A percentile compares a stretch with the other conserved stretches of the same genome.
Evolutionary conservation across 2,113 vertebrate species (phyloP).

Genomic region (Tragelaphus scriptus): DNA sequence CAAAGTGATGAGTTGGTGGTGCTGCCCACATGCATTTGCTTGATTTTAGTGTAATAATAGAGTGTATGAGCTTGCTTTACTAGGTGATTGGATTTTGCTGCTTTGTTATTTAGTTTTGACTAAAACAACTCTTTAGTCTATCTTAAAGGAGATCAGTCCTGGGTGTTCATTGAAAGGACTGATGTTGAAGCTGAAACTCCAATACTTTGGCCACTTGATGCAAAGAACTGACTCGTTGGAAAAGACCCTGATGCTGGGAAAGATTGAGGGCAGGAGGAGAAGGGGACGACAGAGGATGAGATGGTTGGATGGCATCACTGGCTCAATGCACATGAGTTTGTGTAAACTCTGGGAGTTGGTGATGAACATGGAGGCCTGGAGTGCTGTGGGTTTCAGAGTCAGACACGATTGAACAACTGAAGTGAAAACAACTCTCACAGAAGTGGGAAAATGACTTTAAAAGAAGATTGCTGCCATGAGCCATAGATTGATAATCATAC

Average conservation of each 20-base stretch:
- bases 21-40: neutral
- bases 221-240: neutral
- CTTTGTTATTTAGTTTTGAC: neutral
- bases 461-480: neutral
- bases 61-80: neutral
- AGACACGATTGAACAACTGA: neutral
- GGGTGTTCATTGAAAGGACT: neutral
- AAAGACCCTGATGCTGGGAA: neutral
- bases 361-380: neutral
- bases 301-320: neutral
- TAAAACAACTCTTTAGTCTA: neutral
- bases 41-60: neutral
- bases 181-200: neutral
- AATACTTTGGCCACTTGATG: neutral
- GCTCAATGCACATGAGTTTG: neutral
- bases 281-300: neutral
- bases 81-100: neutral
- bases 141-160: neutral
- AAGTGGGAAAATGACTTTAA: neutral
- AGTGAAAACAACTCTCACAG: neutral
- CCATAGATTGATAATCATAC: neutral
- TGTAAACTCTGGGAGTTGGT: neutral
- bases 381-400: neutral
- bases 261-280: neutral
- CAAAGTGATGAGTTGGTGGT: neutral